Conservation (phyloP, 1,140 invertebrate species). For the Drosophila virilis region DNA sequence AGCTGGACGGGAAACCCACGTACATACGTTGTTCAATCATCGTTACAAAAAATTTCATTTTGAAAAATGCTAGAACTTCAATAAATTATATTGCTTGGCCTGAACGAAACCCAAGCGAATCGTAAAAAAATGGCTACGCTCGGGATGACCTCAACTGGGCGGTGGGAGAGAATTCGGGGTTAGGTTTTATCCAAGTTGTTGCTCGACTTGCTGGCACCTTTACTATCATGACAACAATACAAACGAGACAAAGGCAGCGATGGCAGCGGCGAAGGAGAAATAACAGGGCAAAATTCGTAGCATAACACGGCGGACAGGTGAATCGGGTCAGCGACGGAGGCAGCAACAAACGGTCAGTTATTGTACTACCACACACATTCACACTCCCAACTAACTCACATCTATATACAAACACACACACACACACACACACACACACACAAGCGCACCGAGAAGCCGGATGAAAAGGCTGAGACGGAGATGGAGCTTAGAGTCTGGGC, state of each 20-base stretch:
- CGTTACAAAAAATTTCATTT: slow-evolving; percentile 82
- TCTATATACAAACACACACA: not conserved
- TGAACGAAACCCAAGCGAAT: slow-evolving; percentile 21
- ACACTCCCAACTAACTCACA: not conserved
- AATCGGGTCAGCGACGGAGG: slow-evolving; percentile 63
- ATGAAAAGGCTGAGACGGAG: slow-evolving; percentile 16
- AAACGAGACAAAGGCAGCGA: slow-evolving; percentile 67
- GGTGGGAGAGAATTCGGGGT: slow-evolving; percentile 9
- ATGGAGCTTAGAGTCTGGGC: slow-evolving; percentile 30
- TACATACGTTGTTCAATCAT: slow-evolving; percentile 74
- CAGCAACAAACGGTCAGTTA: slow-evolving; percentile 33
- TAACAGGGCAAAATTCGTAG: slow-evolving; percentile 11
- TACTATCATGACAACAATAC: slow-evolving; percentile 80
- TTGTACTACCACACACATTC: slow-evolving; percentile 26
- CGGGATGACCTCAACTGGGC: slow-evolving; percentile 23
- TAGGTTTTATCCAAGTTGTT: slow-evolving; percentile 40
- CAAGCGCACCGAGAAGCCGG: not conserved
- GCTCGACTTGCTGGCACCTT: slow-evolving; percentile 66
- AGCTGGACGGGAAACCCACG: slow-evolving; percentile 20
- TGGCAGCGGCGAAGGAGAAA: not conserved
- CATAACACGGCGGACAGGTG: slow-evolving; percentile 58
- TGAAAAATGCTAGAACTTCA: slow-evolving; percentile 80
- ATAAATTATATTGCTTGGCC: slow-evolving; percentile 76
- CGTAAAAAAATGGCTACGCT: slow-evolving; percentile 39
- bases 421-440: not conserved